Evolutionary conservation across 2,113 vertebrate species (phyloP).

Genomic region (Oncorhynchus gorbuscha): DNA sequence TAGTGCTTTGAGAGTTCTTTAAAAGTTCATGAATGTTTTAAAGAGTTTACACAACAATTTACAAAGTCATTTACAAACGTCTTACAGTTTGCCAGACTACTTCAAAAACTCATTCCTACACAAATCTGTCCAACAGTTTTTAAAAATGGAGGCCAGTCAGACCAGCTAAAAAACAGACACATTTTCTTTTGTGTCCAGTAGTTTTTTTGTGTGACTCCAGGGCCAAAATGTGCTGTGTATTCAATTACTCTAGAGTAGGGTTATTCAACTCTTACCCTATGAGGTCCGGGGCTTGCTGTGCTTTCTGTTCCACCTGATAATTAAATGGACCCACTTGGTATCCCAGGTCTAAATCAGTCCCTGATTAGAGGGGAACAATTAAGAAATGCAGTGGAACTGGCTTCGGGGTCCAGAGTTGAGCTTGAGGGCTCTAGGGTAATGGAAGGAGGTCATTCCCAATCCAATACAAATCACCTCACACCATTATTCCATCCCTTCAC

Average conservation of each 20-base stretch:
- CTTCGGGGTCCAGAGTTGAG: too few species aligned
- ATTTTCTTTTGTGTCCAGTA: background rate
- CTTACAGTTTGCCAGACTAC: background rate
- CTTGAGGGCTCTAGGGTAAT: constrained; percentile 12
- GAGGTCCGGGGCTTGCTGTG: too few species aligned
- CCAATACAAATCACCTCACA: background rate
- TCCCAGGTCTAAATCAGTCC: too few species aligned
- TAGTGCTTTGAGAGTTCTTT: constrained; percentile 2
- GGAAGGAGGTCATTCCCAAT: constrained; percentile 10
- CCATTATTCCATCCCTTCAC: background rate
- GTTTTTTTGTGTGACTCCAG: background rate
- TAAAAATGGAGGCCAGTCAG: constrained; percentile 1
- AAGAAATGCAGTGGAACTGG: too few species aligned
- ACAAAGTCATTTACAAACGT: background rate
- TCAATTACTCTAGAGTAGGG: background rate
- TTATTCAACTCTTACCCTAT: constrained; percentile 3
- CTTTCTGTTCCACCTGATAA: too few species aligned
- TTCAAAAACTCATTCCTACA: background rate
- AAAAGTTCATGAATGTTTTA: background rate
- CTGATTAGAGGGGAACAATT: too few species aligned
- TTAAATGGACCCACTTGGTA: too few species aligned
- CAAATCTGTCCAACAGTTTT: background rate
- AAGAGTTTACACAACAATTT: background rate
- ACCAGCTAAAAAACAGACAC: background rate
- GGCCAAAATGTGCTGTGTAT: background rate